Base-by-base conservation (phyloP, 2,888 invertebrate species). In the Slavum lentiscoides region DNA sequence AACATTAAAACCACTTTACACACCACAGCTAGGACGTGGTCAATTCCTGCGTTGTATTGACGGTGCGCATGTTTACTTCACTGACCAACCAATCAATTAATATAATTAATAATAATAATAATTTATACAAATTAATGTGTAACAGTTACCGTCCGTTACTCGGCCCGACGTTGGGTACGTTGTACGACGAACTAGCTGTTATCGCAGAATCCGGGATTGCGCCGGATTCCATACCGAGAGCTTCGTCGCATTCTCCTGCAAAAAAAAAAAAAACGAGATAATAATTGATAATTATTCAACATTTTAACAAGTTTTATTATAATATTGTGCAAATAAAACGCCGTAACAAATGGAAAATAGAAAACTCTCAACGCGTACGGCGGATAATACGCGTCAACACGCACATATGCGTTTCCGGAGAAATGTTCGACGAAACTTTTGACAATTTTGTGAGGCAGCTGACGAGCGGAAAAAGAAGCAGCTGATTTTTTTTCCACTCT, bases 201-300 rank as follows among this genome's bases (percentile, higher is more conserved):
- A 93, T 90, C 84, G 91, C 90, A 72, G 89, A 88, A 86, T 92
- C 91, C 83, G 89, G 89, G 85, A 93, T 92, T 77, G 87, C 88
- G 67, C 91, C 91, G 53, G 91, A 90, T 86, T 92, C 91, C 92
- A 93, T 92, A 81, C 93, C 93, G 83, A 93, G 88, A 43, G 91
- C 87, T 84, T 87, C 87, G 85, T 89, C 89, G 86, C 91, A 91
- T 84, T 88, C 87, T 84, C 88, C 91, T 91, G 89, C 82, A 88
- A 74, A 82, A 76, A 74, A 67, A 75, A 68, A 80, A 82, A 9
- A 30, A 30, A 1, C 30, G 2, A 30, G 30, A 30, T 30, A 30
- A 30, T n/a, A 19, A 21, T 59, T 21, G n/a, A 21, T n/a, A 59
- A 58, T 59, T 8, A 21, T 21, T 21, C 3, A 21, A 59, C 21